phyloP scores from a whole-genome alignment of 2,113 vertebrate species.

The Orycteropus afer region DNA sequence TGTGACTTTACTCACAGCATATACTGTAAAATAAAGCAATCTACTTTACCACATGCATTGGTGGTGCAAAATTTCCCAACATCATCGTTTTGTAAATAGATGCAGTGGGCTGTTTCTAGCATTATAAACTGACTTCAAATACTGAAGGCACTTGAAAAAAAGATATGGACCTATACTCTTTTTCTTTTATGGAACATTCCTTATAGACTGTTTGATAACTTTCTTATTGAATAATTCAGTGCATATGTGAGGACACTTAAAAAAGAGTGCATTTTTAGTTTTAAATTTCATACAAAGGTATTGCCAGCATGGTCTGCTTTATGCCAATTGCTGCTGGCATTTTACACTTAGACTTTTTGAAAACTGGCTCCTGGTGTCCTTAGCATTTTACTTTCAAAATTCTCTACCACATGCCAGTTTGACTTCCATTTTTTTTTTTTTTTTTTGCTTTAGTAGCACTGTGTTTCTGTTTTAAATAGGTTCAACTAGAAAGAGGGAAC shows the following conservation, averaged over 20 bases:
- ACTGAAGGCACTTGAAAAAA: not conserved
- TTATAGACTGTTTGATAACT: not conserved
- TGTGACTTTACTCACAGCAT: not conserved
- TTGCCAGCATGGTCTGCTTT: not conserved
- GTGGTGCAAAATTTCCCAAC: not conserved
- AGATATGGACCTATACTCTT: not conserved
- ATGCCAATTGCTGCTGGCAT: not conserved
- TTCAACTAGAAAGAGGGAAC: not conserved
- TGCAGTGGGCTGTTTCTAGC: not conserved
- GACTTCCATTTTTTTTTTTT: not conserved
- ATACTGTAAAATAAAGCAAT: not conserved
- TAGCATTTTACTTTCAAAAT: constrained; percentile 41
- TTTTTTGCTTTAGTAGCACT: not conserved
- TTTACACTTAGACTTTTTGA: not conserved
- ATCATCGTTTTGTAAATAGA: not conserved
- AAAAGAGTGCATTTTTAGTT: constrained; percentile 2
- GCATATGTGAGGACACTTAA: not conserved
- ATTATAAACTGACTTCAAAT: not conserved
- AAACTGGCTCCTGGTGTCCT: not conserved
- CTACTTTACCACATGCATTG: not conserved
- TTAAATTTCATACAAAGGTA: not conserved
- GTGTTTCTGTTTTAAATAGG: constrained; percentile 15
- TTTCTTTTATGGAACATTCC: not conserved
- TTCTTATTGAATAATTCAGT: not conserved
- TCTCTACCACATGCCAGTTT: not conserved